Base-by-base conservation (phyloP, 2,888 invertebrate species). In the Zygogramma bicolorata region DNA sequence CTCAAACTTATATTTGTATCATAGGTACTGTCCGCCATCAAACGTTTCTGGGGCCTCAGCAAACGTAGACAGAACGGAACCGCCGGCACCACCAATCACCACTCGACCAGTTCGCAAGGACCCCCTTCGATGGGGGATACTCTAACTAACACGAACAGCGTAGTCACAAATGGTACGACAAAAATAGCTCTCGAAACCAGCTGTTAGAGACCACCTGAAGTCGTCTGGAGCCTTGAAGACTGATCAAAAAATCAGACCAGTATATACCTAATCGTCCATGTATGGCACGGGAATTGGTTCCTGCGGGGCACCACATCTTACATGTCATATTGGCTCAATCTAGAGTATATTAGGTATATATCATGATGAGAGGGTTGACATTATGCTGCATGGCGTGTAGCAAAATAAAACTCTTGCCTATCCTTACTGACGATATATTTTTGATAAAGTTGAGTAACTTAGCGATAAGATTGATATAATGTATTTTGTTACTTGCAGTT, bases 111-210 rank as follows among this genome's bases (percentile, higher is more conserved):
- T 79, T 94, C 94, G 73, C 94, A 95, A 87, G 95, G 94, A 72
- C 88, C 94, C 86, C 95, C 95, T 68, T 95, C 95, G 40, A 91
- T 94, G 89, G 94, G 93, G 75, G 94, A 94, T 86, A 93, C 93
- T 77, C 90, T 93, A 75, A 92, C 92, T 81, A 91, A 92, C 87
- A 81, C 92, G 90, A 83, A 92, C 84, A 91, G 92, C 88, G 92
- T 92, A 81, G 91, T 92, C 78, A 89, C 91, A 77, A 91, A 92
- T 76, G 88, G 89, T 81, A 88, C 89, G 31, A 89, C 85, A 77
- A 79, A 83, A 15, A 79, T 84, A 57, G 90, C 90, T 29, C 83
- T 90, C 78, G 90, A 90, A 79, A 90, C 90, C 53, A 89, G 89
- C 79, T 90, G 90, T 82, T 90, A 76, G 46, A 65, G 6, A 40